Evolutionary conservation across 2,888 invertebrate species (phyloP).

Genomic region (Siphonodentalium dalli): DNA sequence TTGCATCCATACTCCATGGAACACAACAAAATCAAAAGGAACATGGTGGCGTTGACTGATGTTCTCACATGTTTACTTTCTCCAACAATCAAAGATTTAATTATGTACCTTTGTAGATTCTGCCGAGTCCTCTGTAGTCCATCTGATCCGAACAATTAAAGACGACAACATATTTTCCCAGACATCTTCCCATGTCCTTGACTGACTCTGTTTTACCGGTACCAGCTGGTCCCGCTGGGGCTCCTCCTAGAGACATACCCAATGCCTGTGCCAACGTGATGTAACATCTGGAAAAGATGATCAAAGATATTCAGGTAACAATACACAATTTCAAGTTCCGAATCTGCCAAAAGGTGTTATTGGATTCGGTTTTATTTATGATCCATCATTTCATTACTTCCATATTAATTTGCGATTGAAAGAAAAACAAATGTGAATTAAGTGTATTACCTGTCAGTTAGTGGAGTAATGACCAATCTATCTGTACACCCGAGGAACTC

Average conservation of each 20-base stretch:
- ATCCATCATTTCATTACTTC: not conserved
- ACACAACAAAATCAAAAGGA: no score
- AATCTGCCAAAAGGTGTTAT: not conserved
- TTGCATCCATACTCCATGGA: no score
- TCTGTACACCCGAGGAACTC: conserved; percentile 97
- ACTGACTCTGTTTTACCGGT: conserved; percentile 98
- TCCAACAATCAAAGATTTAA: not conserved
- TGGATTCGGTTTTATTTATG: not conserved
- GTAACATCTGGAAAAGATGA: conserved; percentile 78
- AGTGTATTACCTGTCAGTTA: conserved; percentile 83
- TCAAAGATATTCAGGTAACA: not conserved
- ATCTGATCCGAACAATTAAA: conserved; percentile 99
- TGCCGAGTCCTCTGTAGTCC: conserved; percentile 94
- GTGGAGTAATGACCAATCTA: conserved; percentile 91
- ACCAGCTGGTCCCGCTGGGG: conserved; percentile 95
- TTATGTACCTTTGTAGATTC: conserved; percentile 84
- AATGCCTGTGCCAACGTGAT: conserved; percentile 95
- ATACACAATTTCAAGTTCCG: not conserved
- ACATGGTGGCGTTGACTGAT: not conserved
- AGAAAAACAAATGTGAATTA: not conserved
- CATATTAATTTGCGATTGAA: not conserved
- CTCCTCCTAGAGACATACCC: conserved; percentile 93
- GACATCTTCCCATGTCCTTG: conserved; percentile 97
- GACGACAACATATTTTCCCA: conserved; percentile 92
- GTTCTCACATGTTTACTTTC: not conserved